A percentile compares a stretch with the other conserved stretches of the same genome.
Conservation (phyloP, 2,797 vertebrate genomes). For the Chromis chromis region DNA sequence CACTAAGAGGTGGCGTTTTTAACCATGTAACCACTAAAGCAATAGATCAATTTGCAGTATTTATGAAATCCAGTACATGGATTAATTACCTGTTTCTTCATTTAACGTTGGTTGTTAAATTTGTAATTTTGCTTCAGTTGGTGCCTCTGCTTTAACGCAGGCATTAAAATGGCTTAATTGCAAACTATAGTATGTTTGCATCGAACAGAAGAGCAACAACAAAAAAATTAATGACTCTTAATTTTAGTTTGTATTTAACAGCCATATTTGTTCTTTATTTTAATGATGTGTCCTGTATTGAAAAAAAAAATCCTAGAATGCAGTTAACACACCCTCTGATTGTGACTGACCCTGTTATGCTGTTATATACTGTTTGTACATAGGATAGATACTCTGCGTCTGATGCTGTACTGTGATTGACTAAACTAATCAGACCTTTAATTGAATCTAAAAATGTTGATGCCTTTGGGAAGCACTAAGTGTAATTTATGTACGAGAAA, state of each 20-base stretch:
- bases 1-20: neutral
- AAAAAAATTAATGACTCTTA: neutral
- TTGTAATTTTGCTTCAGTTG: neutral
- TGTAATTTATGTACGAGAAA: conserved; percentile 1
- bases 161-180: neutral
- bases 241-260: neutral
- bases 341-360: conserved; percentile 25
- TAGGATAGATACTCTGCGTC: conserved; percentile 14
- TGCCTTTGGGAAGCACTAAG: conserved; percentile 6
- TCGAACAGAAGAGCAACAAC: neutral
- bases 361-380: conserved; percentile 15
- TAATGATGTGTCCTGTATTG: neutral
- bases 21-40: conserved; percentile 16
- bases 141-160: neutral
- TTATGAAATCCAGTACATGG: neutral
- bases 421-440: conserved; percentile 29
- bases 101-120: neutral
- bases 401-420: conserved; percentile 41
- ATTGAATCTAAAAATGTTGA: conserved; percentile 9
- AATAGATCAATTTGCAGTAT: conserved; percentile 22
- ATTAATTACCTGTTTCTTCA: neutral
- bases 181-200: neutral
- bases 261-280: neutral
- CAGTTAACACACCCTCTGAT: conserved; percentile 1
- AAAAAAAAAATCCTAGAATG: neutral